Percentiles rank a stretch among this genome's conserved stretches.
Evolutionary conservation across 2,113 vertebrate genomes (phyloP).

Genomic region (Platichthys flesus): DNA sequence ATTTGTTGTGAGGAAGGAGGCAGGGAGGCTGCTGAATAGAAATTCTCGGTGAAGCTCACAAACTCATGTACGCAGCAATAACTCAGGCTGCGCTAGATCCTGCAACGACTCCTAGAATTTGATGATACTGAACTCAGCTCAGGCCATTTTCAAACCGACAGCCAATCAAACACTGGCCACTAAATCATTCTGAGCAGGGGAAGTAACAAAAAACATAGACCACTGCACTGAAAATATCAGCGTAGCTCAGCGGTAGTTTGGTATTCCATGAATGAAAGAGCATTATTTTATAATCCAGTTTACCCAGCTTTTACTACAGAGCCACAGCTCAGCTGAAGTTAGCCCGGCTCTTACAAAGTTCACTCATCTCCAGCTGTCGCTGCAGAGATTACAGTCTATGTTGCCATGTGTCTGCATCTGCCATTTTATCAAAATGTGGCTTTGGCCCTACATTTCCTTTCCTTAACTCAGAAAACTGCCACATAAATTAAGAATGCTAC

Average conservation of each 20-base stretch:
- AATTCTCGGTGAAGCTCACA: constrained; percentile 12
- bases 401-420: constrained; percentile 18
- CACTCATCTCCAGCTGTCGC: constrained; percentile 4
- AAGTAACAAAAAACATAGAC: background rate
- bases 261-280: constrained; percentile 10
- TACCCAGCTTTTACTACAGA: constrained; percentile 21
- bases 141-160: background rate
- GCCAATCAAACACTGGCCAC: background rate
- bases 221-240: background rate
- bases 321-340: constrained; percentile 7
- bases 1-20: constrained; percentile 22
- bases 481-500: background rate
- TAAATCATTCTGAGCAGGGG: background rate
- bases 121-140: constrained; percentile 3
- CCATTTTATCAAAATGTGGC: constrained; percentile 8
- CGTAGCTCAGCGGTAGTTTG: background rate
- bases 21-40: background rate
- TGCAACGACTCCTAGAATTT: constrained; percentile 4
- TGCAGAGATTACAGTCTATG: constrained; percentile 39
- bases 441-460: background rate
- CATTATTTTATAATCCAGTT: constrained; percentile 13
- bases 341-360: constrained; percentile 19
- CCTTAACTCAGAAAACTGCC: background rate
- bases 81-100: background rate
- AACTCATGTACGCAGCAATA: constrained; percentile 7